Evolutionary conservation across 1,140 invertebrate genomes (phyloP), one percentile per base, ranked within the genome.

Genomic region (Panulirus ornatus): DNA sequence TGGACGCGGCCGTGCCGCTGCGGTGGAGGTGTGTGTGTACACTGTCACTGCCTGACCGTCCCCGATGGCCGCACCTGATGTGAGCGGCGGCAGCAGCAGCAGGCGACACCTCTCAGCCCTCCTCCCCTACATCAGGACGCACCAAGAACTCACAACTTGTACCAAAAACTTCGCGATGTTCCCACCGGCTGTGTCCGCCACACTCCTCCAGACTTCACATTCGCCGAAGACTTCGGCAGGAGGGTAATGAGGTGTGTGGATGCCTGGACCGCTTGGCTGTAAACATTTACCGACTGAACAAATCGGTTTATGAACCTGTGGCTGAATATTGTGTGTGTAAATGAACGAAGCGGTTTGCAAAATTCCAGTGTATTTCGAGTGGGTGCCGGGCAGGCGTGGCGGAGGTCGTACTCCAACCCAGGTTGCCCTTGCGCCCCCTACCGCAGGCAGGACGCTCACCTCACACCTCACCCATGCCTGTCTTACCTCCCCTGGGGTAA

Each of bases 271-370:
- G 3, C 22, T 58, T 58, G 6, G 3, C 58, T 30, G 11, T 66
- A 8, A 30, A 30, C 58, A 6, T 66, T 11, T 11, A 30, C 5
- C 30, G 27, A 30, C 8, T 30, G 27, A 8, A 22, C n/a, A 66
- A 30, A 6, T 8, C 6, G 0, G 6, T 8, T 30, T 22, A 66
- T 66, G 27, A 66, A 22, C 1, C n/a, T 66, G 58, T 66, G 27
- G 11, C 30, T 66, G 27, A 30, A 54, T 22, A 38, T 34, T 81
- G 47, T 81, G 9, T 85, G 19, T 71, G 44, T 51, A 42, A 47
- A 71, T 85, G 83, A 75, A 85, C 83, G 83, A 85, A 85, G 42
- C 83, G 44, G 83, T 85, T 47, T 75, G 83, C 66, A 75, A 85
- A 85, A 75, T 47, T 47, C 40, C 42, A 6, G 42, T 70, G n/a